These are phyloP conservation scores for Oryzias javanicus DNA, from an alignment of 2,113 vertebrate species.

Conservation along the genomic window DNA sequence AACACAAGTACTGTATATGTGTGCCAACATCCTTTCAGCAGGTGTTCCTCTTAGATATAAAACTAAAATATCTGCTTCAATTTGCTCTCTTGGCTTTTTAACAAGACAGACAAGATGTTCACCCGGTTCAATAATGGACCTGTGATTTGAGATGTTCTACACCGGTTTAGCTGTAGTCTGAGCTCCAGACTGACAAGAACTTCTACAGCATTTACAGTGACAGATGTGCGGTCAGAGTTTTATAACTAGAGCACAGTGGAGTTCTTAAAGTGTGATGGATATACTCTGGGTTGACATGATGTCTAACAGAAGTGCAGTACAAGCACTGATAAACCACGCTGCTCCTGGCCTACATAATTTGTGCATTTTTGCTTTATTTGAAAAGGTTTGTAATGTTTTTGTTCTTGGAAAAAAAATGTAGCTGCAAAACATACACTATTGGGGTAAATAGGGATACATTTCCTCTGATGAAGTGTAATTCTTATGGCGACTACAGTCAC, in stretches of 20 bases:
- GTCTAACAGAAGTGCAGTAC: conserved; percentile 69
- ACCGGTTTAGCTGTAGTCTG: conserved; percentile 53
- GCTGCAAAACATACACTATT: too few relatives aligned
- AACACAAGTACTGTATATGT: neutral
- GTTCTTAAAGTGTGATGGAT: conserved; percentile 60
- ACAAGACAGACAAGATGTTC: conserved; percentile 63
- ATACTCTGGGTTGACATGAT: conserved; percentile 64
- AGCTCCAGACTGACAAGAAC: conserved; percentile 61
- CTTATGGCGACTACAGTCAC: conserved; percentile 60
- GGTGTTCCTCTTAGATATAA: neutral
- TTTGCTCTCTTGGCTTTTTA: conserved; percentile 42
- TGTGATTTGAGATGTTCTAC: conserved; percentile 65
- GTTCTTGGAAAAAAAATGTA: neutral
- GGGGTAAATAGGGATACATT: conserved; percentile 28
- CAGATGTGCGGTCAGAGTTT: conserved; percentile 57
- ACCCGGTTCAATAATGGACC: conserved; percentile 47
- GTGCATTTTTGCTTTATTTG: conserved; percentile 57
- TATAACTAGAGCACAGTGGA: conserved; percentile 35
- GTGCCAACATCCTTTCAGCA: conserved; percentile 4
- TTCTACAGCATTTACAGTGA: conserved; percentile 66
- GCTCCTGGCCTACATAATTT: conserved; percentile 65
- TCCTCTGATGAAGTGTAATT: conserved; percentile 85
- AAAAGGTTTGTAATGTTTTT: neutral
- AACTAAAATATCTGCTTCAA: conserved; percentile 45
- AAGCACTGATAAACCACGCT: conserved; percentile 60